These are phyloP conservation scores for Eucidaris tribuloides DNA, from an alignment of 35 echinoderm and acorn worm genomes.

Conservation along the genomic window DNA sequence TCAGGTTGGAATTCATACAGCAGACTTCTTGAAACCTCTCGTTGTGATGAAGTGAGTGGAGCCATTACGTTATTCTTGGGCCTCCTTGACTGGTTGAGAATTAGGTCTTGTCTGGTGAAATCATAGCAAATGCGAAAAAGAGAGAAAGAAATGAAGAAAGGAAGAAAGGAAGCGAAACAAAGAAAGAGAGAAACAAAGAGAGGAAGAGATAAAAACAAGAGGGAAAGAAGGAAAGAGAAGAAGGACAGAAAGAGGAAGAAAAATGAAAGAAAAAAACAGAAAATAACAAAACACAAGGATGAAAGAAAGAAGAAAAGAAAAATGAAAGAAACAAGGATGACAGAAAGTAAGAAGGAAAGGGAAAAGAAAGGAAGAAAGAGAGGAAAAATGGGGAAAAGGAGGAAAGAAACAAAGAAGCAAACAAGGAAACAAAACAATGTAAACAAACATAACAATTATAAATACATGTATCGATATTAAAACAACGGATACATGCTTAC, in stretches of 20 bases:
- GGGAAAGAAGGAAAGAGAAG: background rate
- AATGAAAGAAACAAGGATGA: background rate
- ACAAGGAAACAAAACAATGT: background rate
- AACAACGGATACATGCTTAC: background rate
- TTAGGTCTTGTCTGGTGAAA: constrained; percentile 1
- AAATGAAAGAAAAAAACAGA: background rate
- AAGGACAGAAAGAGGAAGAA: background rate
- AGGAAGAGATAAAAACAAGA: background rate
- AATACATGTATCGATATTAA: background rate
- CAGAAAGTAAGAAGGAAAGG: background rate
- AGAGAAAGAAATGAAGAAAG: too few relatives aligned
- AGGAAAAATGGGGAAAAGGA: background rate
- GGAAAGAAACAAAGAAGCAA: background rate
- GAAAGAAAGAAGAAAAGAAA: background rate
- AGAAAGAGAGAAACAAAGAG: background rate
- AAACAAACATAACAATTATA: background rate
- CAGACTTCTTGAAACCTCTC: background rate
- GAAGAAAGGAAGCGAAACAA: too few relatives aligned
- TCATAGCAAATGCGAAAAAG: too few relatives aligned
- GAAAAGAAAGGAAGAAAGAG: background rate
- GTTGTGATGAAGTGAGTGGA: background rate
- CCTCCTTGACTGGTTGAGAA: background rate
- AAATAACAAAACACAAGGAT: background rate
- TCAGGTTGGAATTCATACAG: background rate
- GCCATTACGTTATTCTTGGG: background rate